Base-by-base conservation (phyloP, 2,113 vertebrate genomes). In the Halcyon senegalensis region DNA sequence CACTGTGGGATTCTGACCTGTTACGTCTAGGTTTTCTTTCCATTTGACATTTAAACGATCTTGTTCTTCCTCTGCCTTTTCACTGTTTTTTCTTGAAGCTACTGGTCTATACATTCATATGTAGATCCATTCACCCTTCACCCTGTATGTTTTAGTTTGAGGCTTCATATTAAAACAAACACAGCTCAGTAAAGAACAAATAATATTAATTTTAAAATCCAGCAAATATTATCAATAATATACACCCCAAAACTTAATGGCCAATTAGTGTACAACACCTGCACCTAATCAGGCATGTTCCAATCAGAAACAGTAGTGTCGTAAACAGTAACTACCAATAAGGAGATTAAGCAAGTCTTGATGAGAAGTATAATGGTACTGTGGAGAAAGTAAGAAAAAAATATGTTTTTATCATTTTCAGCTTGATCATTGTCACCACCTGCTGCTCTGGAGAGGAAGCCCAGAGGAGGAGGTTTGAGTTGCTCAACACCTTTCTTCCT, bases 221-320 rank as follows among this genome's bases (percentile, higher is more conserved):
- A 67, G 43, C 44, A 95, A 80, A 80, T 62, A 44, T 53, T 79
- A 83, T 87, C 62, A 69, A 56, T 83, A 87, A 73, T 35, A 76
- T 10, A 51, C 24, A 76, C 2, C 5, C 30, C 81, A 88, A 96
- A 94, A 76, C 7, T 68, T 90, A 90, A 95, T 68, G 62, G 39
- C 24, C n/a, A 94, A 90, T 90, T 93, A 90, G 78, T 48, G 53
- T 66, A 63, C 43, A 93, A 93, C 84, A 95, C 60, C 87, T 91
- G 87, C 78, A 83, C 18, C 58, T 93, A 88, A 91, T 88, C 75
- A 94, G 63, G 16, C 58, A 62, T 90, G 39, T 35, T 69, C 58
- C 79, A 86, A 44, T 33, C 85, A 80, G 70, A 44, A 58, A 18
- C 7, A 20, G 33, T 37, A 87, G 19, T 72, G 66, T 87, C 62